Percentiles rank a stretch among this genome's conserved stretches.
These are phyloP conservation scores for Carassius carassius DNA, from an alignment of 2,113 vertebrate genomes.

Conservation along the genomic window DNA sequence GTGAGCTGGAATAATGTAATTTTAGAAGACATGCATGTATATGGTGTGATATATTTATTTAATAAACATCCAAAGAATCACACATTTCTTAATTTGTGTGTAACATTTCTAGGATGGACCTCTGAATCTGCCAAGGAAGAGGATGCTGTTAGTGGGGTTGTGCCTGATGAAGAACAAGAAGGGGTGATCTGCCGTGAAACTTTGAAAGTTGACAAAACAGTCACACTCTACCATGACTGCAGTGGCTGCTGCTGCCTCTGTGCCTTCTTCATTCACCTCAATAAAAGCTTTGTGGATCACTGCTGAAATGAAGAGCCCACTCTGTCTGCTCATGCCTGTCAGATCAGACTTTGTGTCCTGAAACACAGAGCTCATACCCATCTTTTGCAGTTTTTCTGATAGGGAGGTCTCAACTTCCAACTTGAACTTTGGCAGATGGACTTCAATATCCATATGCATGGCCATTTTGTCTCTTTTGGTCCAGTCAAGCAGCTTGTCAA, in stretches of 20 bases:
- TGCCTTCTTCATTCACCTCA: constrained; percentile 92
- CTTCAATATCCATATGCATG: constrained; percentile 70
- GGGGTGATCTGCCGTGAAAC: constrained; percentile 85
- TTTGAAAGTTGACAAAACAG: neutral
- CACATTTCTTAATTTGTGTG: neutral
- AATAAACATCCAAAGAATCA: neutral
- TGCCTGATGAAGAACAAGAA: constrained; percentile 91
- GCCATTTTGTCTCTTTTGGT: constrained; percentile 75
- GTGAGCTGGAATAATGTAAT: too few relatives aligned
- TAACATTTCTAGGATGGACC: constrained; percentile 64
- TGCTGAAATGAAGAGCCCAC: neutral
- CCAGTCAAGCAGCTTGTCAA: constrained; percentile 85
- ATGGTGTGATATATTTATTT: neutral
- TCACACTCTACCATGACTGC: neutral
- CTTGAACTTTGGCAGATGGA: neutral
- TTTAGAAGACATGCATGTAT: neutral
- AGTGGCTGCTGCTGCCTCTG: constrained; percentile 87
- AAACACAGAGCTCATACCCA: neutral
- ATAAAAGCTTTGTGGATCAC: neutral
- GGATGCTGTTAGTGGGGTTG: constrained; percentile 77
- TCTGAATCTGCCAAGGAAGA: constrained; percentile 82
- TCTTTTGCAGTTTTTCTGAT: neutral
- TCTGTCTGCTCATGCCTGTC: neutral
- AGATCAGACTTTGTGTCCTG: neutral
- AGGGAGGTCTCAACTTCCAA: constrained; percentile 71